phyloP scores from a whole-genome alignment of 2,888 invertebrate species.

The Heliconius ethilla region DNA sequence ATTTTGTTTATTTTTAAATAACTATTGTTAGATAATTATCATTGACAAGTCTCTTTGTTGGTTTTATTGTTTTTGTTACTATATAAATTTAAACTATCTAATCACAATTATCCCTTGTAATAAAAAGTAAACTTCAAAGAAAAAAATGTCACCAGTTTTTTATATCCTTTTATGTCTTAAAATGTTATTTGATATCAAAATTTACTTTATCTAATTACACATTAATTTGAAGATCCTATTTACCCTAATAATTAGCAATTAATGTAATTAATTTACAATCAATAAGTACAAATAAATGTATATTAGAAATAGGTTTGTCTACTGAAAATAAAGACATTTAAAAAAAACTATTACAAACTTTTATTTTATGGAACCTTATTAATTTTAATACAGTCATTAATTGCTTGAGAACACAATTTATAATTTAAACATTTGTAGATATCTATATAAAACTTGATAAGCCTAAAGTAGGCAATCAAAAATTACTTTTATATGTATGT shows the following conservation, averaged over 20 bases:
- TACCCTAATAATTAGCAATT: not conserved
- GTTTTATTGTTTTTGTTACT: not conserved
- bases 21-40: constrained; percentile 1
- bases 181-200: not conserved
- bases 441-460: not conserved
- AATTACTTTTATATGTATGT: not conserved
- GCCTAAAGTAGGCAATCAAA: not conserved
- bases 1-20: not conserved
- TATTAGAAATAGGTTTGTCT: not conserved
- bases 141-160: not conserved
- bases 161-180: not conserved
- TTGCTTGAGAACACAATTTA: not conserved
- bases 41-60: not conserved
- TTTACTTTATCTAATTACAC: not conserved
- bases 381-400: not conserved
- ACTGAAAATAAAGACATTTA: constrained; percentile 10
- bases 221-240: not conserved
- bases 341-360: constrained; percentile 5
- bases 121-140: not conserved
- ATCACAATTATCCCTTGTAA: not conserved
- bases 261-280: not conserved
- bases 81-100: not conserved
- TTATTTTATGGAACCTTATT: not conserved
- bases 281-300: not conserved
- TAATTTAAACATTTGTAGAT: not conserved